Base-by-base conservation (phyloP, 64 coral and sea anemone species). In the Trachythela sp. region DNA sequence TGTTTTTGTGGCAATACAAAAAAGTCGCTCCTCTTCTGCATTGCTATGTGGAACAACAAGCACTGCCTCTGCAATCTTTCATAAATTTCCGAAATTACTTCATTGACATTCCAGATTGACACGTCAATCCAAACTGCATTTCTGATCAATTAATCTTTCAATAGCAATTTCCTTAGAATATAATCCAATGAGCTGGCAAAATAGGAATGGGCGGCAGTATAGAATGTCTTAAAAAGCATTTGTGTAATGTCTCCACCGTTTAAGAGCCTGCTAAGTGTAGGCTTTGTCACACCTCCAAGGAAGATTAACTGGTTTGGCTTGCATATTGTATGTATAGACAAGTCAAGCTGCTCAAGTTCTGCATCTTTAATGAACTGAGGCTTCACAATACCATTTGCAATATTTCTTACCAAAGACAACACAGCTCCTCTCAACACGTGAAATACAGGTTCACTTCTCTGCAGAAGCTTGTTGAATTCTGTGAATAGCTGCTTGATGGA, bases 1-100 rank as follows among this genome's bases (percentile, higher is more conserved):
- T 84, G 35, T 84, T 84, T 84, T 38, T 84, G 77, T 20, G 49
- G 22, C 49, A 77, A 88, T 88, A 60, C 87, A 70, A 35, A 88
- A 89, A 89, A 89, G 88, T 39, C 70, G 88, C 72, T 89, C 88
- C 77, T 89, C 72, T 71, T 89, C 40, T 48, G 88, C 75, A 84
- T 89, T 89, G 77, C 88, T 89, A 70, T 87, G 50, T 59, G 85
- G 85, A 37, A 60, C 39, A 13, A 87, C 31, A 35, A 87, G 50
- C 39, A 60, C 85, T 60, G 51, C 85, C 39, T 87, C 85, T 87
- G 48, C 85, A 22, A 60, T 60, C 56, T 31, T 87, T 31, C 20
- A 58, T 37, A 87, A 49, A 39, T n/a, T 87, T 31, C 50, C 39
- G 51, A 58, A 87, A 64, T 87, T 49, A 10, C 51, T 59, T 87